Conservation (phyloP, 2,797 vertebrate genomes). For the Hyperoplus lanceolatus region DNA sequence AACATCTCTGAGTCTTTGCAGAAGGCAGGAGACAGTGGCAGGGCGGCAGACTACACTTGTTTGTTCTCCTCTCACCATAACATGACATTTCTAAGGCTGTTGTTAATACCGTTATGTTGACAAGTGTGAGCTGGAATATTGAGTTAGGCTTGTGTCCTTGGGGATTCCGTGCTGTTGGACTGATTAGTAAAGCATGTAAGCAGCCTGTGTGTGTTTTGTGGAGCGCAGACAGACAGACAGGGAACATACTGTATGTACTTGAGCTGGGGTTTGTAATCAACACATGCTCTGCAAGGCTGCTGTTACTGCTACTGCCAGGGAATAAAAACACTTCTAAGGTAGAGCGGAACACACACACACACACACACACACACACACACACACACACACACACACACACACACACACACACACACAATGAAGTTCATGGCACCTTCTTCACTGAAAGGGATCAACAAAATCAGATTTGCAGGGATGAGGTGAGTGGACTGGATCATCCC, state of each 20-base stretch:
- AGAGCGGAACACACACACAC: conserved; percentile 22
- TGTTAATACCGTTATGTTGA: conserved; percentile 50
- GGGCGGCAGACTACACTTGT: conserved; percentile 19
- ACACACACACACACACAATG: conserved; percentile 30
- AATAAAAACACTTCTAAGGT: conserved; percentile 30
- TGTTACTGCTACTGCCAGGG: conserved; percentile 41
- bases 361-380: conserved; percentile 41
- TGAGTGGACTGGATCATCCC: conserved; percentile 42
- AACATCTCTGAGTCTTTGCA: not conserved
- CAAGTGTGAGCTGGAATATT: conserved; percentile 54
- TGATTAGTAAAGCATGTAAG: conserved; percentile 74
- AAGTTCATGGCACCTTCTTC: conserved; percentile 28
- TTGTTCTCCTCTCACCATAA: conserved; percentile 39
- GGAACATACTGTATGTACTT: conserved; percentile 72
- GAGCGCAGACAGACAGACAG: conserved; percentile 65
- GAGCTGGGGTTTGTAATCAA: conserved; percentile 71
- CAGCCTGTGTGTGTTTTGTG: conserved; percentile 65
- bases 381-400: not conserved
- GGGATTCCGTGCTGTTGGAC: conserved; percentile 68
- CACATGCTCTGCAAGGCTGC: conserved; percentile 63
- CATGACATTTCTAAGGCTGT: conserved; percentile 53
- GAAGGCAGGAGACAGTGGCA: conserved; percentile 4
- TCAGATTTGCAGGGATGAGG: conserved; percentile 20
- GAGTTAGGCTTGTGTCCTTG: conserved; percentile 65
- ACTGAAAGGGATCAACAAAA: conserved; percentile 33